Conservation (phyloP, 1,140 invertebrate genomes). For the Lepidurus couesii region DNA sequence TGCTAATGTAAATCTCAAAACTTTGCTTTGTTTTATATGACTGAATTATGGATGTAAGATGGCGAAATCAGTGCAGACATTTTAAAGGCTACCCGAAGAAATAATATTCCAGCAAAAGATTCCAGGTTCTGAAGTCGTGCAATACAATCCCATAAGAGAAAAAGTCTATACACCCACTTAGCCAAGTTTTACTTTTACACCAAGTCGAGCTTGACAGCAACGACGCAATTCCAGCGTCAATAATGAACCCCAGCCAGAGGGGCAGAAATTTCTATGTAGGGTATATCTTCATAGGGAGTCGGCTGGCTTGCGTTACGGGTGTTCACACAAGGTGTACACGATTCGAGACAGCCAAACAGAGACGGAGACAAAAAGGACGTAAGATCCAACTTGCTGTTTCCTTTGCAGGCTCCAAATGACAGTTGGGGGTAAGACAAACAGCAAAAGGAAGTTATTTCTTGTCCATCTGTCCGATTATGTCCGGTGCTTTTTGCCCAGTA, state of each 20-base stretch:
- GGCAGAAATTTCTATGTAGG: background rate
- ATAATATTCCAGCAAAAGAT: no score
- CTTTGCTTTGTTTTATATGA: no score
- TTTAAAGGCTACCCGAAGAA: no score
- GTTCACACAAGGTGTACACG: background rate
- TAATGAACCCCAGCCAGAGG: background rate
- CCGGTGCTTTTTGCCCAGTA: background rate
- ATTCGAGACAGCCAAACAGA: background rate
- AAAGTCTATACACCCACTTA: background rate
- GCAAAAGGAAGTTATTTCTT: conserved; percentile 1
- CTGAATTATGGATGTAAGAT: no score
- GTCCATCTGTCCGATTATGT: background rate
- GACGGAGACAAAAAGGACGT: background rate
- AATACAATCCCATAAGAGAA: background rate
- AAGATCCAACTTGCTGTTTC: background rate
- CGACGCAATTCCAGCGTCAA: background rate
- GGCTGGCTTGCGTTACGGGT: background rate
- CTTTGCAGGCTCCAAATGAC: background rate
- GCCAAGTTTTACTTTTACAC: background rate
- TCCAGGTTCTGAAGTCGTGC: no score
- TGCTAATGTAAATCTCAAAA: background rate
- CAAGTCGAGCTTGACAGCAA: background rate
- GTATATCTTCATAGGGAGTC: conserved; percentile 10
- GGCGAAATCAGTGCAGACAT: no score
- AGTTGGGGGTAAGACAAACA: background rate